phyloP scores from a whole-genome alignment of 2,113 vertebrate genomes.

The Prolemur simus region DNA sequence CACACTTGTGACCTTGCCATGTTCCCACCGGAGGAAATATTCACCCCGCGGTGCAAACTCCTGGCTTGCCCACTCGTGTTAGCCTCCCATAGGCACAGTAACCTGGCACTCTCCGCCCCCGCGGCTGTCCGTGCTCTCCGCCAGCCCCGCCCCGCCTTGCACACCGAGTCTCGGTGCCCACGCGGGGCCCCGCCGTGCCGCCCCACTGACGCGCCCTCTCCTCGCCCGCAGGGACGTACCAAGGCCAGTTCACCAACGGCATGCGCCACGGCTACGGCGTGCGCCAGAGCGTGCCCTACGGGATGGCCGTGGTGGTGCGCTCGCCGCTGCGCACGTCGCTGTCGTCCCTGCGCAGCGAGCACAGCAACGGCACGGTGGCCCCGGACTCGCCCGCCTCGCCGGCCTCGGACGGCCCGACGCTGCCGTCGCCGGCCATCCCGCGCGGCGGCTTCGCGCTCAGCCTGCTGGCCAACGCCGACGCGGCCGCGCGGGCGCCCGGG shows the following conservation, averaged over 20 bases:
- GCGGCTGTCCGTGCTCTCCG: neutral
- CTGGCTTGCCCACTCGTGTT: neutral
- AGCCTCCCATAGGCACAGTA: neutral
- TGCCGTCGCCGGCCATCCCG: constrained; percentile 83
- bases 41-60: neutral
- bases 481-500: constrained; percentile 76
- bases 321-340: constrained; percentile 96
- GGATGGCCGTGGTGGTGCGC: constrained; percentile 96
- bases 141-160: neutral
- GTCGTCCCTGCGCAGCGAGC: constrained; percentile 97
- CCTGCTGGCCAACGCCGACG: constrained; percentile 91
- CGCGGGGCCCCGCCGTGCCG: rapidly evolving
- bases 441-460: constrained; percentile 97
- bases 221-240: constrained; percentile 92
- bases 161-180: neutral
- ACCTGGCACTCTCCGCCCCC: neutral
- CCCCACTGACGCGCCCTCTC: constrained; percentile 50
- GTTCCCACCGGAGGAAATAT: neutral
- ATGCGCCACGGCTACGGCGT: constrained; percentile 98
- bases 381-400: constrained; percentile 91
- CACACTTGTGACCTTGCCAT: neutral
- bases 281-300: constrained; percentile 98
- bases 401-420: constrained; percentile 67
- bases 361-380: constrained; percentile 95
- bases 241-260: constrained; percentile 98